Evolutionary conservation across 2,797 vertebrate genomes (phyloP), one percentile per base, ranked within the genome.

Genomic region (Clarias fuscus): DNA sequence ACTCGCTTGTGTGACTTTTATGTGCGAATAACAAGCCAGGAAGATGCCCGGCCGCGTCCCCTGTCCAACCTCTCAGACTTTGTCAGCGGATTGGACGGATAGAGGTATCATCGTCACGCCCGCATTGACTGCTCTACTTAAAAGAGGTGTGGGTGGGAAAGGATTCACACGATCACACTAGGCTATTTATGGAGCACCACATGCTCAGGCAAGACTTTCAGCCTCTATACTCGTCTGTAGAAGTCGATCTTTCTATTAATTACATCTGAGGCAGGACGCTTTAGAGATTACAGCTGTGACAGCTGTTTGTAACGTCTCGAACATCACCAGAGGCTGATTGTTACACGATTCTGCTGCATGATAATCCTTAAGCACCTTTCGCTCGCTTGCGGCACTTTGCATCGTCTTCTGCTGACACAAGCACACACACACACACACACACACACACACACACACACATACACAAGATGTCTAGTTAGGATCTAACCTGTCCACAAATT

Each of bases 381-480:
- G 30, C 68, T 15, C 5, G 75, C 75, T 77, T 33, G 17, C 76
- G 77, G 53, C 56, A 4, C 14, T 78, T 61, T 22, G 20, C 30
- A 37, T 79, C 40, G 15, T 40, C 30, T 87, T 75, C 72, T 86
- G 43, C 75, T 83, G 48, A 83, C 80, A 65, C 80, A 62, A 68
- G 53, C 71, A 24, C 24, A 15, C 71, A 30, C 7, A 53, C 8
- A 56, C 18, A 14, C 13, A 48, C 71, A 30, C 7, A 53, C 8
- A 56, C 18, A 14, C 13, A 48, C 71, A 82, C 85, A 64, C 80
- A 61, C 56, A 33, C 71, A 37, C n/a, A 15, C 62, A 33, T 8
- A 3, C 5, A 56, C 18, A 53, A 53, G 48, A 53, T 53, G 67
- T 27, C 48, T 53, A 17, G 62, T 59, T 68, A 40, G 33, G 62